Evolutionary conservation across 2,888 invertebrate genomes (phyloP), one percentile per base, ranked within the genome.

Genomic region (Harmothoe impar): DNA sequence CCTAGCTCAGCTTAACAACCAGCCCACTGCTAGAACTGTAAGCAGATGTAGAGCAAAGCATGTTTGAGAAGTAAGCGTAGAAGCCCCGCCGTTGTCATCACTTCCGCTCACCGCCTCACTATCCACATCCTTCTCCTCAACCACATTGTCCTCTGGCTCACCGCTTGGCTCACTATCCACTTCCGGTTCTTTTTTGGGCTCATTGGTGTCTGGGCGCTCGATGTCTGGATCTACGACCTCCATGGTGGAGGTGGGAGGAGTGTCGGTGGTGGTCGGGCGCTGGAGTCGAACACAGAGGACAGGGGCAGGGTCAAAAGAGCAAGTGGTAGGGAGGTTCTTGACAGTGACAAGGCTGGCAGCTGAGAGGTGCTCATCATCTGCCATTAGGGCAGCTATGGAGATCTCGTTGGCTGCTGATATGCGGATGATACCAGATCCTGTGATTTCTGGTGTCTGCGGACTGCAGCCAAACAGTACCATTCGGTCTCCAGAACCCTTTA

Each of bases 391-490:
- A 51, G 51, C 0, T 10, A 86, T 54, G 56, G 52, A 5, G 23
- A 51, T 35, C 12, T 5, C 3, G 1, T 31, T 54, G 86, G 0
- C 25, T 10, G 25, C 56, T 3, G 25, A 0, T 0, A 54, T 54
- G 25, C 31, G 29, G 52, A 86, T 54, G 54, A 86, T n/a, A 12
- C 86, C 86, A 0, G 86, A 17, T 3, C 86, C 86, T 0, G 12
- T 7, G 0, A 86, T 29, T 0, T 86, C 31, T 0, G 20, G 52
- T 20, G 86, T 54, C 54, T 86, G 52, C 15, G 86, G 86, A 25
- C 86, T 86, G 54, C 86, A 86, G 0, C 86, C 86, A 29, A 86
- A 86, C 52, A 56, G 5, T 0, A 86, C 25, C n/a, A 33, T 29
- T 0, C 33, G 52, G 23, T 52, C 12, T 0, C 20, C 56, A 29